Evolutionary conservation across 2,888 invertebrate genomes (phyloP), one percentile per base, ranked within the genome.

Genomic region (Dascillus cervinus): DNA sequence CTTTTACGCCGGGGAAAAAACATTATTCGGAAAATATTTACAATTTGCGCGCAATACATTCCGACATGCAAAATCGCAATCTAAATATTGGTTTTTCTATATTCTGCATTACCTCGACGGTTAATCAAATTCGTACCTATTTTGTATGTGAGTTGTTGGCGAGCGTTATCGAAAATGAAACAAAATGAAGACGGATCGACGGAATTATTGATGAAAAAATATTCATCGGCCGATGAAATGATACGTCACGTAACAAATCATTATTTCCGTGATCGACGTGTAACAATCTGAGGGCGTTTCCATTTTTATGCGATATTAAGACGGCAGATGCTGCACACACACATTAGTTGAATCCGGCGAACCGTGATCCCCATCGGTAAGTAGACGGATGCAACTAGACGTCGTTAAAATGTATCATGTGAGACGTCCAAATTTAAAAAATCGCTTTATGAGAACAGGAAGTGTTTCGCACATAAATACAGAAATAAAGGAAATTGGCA

Each of bases 391-490:
- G 36, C 36, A 38, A 26, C 28, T 33, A n/a, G n/a, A n/a, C 43
- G 41, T 43, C 43, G 41, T 41, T 41, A 43, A 43, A 43, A 36
- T 39, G 37, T 34, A 41, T 43, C 43, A 34, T n/a, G n/a, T n/a
- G n/a, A n/a, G n/a, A n/a, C n/a, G n/a, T n/a, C n/a, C n/a, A n/a
- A n/a, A n/a, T n/a, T n/a, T n/a, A n/a, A n/a, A n/a, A n/a, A n/a
- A n/a, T n/a, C n/a, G n/a, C n/a, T n/a, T n/a, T n/a, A n/a, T n/a
- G n/a, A n/a, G n/a, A n/a, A n/a, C n/a, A n/a, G n/a, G n/a, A n/a
- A n/a, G n/a, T n/a, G n/a, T n/a, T n/a, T n/a, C n/a, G n/a, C n/a
- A n/a, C n/a, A n/a, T n/a, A n/a, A n/a, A n/a, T n/a, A n/a, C n/a
- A n/a, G n/a, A n/a, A n/a, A n/a, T n/a, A n/a, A n/a, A n/a, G n/a